A percentile compares a stretch with the other conserved stretches of the same genome.
These are phyloP conservation scores for Tiliacea aurago DNA, from an alignment of 2,888 invertebrate species.

Conservation along the genomic window DNA sequence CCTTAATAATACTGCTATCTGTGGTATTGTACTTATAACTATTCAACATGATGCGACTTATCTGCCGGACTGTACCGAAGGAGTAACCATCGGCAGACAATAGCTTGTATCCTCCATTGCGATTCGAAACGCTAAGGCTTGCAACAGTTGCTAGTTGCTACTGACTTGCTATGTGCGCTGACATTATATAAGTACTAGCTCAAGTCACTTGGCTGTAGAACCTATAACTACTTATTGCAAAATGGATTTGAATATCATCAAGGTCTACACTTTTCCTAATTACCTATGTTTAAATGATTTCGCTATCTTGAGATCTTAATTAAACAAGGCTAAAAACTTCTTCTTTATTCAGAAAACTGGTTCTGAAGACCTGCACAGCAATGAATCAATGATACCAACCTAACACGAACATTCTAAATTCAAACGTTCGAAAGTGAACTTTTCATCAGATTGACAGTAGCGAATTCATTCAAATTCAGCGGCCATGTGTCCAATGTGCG, in stretches of 20 bases:
- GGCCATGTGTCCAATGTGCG: constrained; percentile 26
- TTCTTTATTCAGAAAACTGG: not conserved
- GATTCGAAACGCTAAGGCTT: constrained; percentile 45
- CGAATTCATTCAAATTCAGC: constrained; percentile 52
- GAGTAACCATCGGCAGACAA: constrained; percentile 50
- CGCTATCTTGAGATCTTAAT: not conserved
- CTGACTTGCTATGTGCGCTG: constrained; percentile 8
- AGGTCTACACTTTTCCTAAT: not conserved
- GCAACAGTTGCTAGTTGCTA: constrained; percentile 26
- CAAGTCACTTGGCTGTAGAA: too few relatives aligned
- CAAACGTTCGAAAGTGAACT: constrained; percentile 37
- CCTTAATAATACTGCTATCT: not conserved
- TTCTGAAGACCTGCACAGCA: not conserved
- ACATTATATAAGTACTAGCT: not conserved
- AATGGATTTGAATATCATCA: not conserved
- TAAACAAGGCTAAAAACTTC: not conserved
- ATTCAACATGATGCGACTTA: not conserved
- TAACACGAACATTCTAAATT: constrained; percentile 19
- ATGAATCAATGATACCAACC: not conserved
- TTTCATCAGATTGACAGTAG: constrained; percentile 3
- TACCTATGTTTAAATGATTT: too few relatives aligned
- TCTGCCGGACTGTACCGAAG: constrained; percentile 42
- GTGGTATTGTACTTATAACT: not conserved
- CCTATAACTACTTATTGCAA: not conserved
- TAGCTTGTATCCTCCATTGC: constrained; percentile 53